phyloP scores from a whole-genome alignment of 1,140 invertebrate species.

The Onthophagus taurus region DNA sequence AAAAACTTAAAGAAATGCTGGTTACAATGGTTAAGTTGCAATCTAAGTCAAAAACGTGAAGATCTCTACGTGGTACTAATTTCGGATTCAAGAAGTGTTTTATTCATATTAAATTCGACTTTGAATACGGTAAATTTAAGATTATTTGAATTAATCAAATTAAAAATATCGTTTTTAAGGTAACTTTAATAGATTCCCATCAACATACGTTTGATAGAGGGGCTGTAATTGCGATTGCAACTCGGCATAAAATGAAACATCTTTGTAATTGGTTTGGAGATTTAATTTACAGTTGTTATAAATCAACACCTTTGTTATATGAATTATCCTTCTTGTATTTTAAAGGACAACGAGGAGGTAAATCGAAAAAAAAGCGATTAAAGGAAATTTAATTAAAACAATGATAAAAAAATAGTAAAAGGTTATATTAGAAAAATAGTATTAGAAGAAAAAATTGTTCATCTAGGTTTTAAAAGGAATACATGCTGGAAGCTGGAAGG shows the following conservation, averaged over 20 bases:
- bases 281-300: constrained; percentile 25
- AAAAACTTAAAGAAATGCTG: constrained; percentile 26
- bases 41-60: constrained; percentile 11
- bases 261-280: constrained; percentile 31
- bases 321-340: constrained; percentile 36
- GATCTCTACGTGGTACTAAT: constrained; percentile 33
- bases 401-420: too few relatives aligned
- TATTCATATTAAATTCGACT: constrained; percentile 30
- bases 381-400: too few relatives aligned
- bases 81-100: constrained; percentile 29
- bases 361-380: neutral
- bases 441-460: too few relatives aligned
- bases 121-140: constrained; percentile 23
- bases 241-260: constrained; percentile 19
- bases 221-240: constrained; percentile 28
- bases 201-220: constrained; percentile 30
- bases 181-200: constrained; percentile 33
- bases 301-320: constrained; percentile 28
- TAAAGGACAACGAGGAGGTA: constrained; percentile 13
- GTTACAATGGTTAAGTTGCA: constrained; percentile 24
- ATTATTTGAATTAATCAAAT: neutral
- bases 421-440: too few relatives aligned
- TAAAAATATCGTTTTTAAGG: constrained; percentile 18
- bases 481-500: too few relatives aligned
- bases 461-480: too few relatives aligned